A percentile compares a stretch with the other conserved stretches of the same genome.
Evolutionary conservation across 2,113 vertebrate species (phyloP).

Genomic region (Octodon degus): DNA sequence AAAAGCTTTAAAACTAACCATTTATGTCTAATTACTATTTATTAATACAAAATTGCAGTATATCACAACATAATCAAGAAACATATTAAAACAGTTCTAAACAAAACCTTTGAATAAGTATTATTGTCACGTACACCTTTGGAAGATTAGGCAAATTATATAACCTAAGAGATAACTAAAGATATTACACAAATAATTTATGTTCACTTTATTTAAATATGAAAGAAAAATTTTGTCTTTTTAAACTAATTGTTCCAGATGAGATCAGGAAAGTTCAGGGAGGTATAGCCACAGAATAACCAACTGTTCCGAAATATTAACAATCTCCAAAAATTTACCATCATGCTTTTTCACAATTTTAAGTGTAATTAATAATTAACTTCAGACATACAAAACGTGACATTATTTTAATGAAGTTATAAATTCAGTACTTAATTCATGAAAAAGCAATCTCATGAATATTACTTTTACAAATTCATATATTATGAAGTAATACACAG

Average conservation of each 20-base stretch:
- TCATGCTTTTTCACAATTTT: neutral
- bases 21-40: neutral
- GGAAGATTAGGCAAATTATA: neutral
- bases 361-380: constrained; percentile 32
- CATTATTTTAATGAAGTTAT: neutral
- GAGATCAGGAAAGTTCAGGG: too few relatives aligned
- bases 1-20: neutral
- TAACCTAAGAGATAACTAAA: neutral
- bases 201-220: neutral
- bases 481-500: constrained; percentile 17
- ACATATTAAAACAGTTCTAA: neutral
- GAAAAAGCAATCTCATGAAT: neutral
- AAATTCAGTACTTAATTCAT: neutral
- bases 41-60: neutral
- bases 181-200: constrained; percentile 1
- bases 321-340: neutral
- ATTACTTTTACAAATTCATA: neutral
- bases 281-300: neutral
- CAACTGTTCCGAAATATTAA: neutral
- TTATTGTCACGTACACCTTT: neutral
- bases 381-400: neutral
- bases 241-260: too few relatives aligned
- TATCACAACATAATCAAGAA: neutral
- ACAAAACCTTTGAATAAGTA: neutral
- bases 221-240: neutral